Evolutionary conservation across 1,140 invertebrate genomes (phyloP).

Genomic region (Theocolax elegans): DNA sequence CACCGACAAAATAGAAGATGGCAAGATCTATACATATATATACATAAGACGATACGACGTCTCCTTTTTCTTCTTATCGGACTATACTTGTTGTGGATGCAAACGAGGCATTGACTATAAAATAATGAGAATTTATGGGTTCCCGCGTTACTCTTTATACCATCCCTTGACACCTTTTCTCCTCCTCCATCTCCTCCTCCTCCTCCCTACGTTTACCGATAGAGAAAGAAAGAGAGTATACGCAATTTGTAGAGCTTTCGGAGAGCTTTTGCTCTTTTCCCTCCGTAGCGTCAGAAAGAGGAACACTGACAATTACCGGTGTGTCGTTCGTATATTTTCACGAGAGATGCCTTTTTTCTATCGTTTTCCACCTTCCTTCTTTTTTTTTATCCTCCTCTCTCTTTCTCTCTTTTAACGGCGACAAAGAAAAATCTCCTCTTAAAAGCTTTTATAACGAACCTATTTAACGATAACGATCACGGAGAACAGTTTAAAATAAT

Average conservation of each 20-base stretch:
- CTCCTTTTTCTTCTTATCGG: conserved; percentile 39
- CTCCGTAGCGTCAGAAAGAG: not conserved
- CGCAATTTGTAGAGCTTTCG: conserved; percentile 63
- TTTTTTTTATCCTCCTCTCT: not conserved
- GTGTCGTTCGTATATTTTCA: conserved; percentile 39
- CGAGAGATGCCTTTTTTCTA: conserved; percentile 4
- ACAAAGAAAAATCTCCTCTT: conserved; percentile 42
- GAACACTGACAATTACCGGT: conserved; percentile 48
- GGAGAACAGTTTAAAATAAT: conserved; percentile 21
- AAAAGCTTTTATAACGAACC: conserved; percentile 40
- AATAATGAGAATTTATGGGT: conserved; percentile 66
- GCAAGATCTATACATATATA: not conserved
- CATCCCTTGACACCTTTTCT: conserved; percentile 41
- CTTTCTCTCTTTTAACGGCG: conserved; percentile 15
- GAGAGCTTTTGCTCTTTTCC: conserved; percentile 47
- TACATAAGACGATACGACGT: too few species aligned
- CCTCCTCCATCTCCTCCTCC: not conserved
- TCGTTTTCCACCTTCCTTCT: conserved; percentile 13
- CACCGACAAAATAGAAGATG: conserved; percentile 21
- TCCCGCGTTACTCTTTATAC: conserved; percentile 42
- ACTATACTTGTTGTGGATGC: conserved; percentile 55
- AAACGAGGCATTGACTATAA: conserved; percentile 62
- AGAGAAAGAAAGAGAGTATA: conserved; percentile 44
- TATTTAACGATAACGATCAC: conserved; percentile 33
- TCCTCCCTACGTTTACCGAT: not conserved